Percentiles rank a stretch among this genome's conserved stretches.
Evolutionary conservation across 2,113 vertebrate genomes (phyloP).

Genomic region (Prunella himalayana): DNA sequence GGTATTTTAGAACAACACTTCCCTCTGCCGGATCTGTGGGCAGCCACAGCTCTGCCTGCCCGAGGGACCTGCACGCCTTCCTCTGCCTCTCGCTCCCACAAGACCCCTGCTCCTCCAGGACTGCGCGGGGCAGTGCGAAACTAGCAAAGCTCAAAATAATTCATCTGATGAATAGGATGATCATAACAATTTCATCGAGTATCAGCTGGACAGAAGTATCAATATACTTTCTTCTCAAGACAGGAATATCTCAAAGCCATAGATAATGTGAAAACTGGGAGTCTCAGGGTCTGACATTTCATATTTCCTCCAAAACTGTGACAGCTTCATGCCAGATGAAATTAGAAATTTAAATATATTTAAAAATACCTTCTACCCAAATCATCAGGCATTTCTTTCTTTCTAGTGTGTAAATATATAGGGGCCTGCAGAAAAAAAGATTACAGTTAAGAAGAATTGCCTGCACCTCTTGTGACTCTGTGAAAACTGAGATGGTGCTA

Average conservation of each 20-base stretch:
- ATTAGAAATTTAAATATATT: background rate
- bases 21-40: slow-evolving; percentile 29
- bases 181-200: background rate
- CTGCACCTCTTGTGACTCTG: background rate
- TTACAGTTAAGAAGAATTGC: background rate
- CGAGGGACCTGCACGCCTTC: background rate
- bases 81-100: background rate
- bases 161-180: background rate
- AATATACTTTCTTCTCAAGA: background rate
- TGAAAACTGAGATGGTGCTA: background rate
- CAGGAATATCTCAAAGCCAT: background rate
- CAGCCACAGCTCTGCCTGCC: background rate
- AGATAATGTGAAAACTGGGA: background rate
- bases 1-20: background rate
- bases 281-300: background rate
- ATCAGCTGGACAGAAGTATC: background rate
- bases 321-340: background rate
- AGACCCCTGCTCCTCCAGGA: background rate
- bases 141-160: background rate
- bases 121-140: background rate
- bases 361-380: background rate
- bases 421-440: background rate
- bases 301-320: background rate
- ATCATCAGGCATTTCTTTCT: background rate
- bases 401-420: background rate